Conservation (phyloP, 1,140 invertebrate genomes). For the Drosophila littoralis region DNA sequence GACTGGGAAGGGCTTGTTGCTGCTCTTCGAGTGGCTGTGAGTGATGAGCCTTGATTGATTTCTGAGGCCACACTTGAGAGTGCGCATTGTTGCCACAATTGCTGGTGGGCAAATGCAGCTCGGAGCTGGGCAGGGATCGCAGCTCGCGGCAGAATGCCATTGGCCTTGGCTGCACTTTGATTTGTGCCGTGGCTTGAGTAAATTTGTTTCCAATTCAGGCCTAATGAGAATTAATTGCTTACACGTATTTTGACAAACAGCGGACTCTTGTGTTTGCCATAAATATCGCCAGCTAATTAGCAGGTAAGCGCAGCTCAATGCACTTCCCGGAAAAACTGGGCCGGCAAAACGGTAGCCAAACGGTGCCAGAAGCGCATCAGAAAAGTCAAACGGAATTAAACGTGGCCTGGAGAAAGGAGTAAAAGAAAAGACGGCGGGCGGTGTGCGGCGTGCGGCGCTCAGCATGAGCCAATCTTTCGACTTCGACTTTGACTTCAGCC, state of each 20-base stretch:
- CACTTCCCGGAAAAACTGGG: constrained; percentile 20
- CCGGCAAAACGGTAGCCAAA: constrained; percentile 34
- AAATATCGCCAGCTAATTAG: constrained; percentile 65
- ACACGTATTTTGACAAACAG: constrained; percentile 64
- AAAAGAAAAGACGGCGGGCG: constrained; percentile 1
- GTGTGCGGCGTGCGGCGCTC: constrained; percentile 36
- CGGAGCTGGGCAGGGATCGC: not conserved
- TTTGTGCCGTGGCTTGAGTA: constrained; percentile 57
- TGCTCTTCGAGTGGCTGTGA: constrained; percentile 50
- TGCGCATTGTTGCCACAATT: constrained; percentile 71
- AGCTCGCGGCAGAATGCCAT: constrained; percentile 2
- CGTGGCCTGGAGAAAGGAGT: not conserved
- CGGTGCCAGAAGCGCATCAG: constrained; percentile 13
- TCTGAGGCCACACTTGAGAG: constrained; percentile 78
- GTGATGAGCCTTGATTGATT: constrained; percentile 84
- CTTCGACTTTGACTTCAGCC: constrained; percentile 17
- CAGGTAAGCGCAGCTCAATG: constrained; percentile 37
- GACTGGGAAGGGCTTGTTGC: constrained; percentile 20
- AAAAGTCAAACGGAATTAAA: constrained; percentile 9
- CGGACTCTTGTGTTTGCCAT: constrained; percentile 27
- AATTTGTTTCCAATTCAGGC: constrained; percentile 79
- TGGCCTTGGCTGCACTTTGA: constrained; percentile 63
- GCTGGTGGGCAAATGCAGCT: constrained; percentile 46
- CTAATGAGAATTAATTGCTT: constrained; percentile 77
- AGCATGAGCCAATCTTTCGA: constrained; percentile 50